Conservation (phyloP, 2,113 vertebrate genomes). For the Sinocyclocheilus anophthalmus region DNA sequence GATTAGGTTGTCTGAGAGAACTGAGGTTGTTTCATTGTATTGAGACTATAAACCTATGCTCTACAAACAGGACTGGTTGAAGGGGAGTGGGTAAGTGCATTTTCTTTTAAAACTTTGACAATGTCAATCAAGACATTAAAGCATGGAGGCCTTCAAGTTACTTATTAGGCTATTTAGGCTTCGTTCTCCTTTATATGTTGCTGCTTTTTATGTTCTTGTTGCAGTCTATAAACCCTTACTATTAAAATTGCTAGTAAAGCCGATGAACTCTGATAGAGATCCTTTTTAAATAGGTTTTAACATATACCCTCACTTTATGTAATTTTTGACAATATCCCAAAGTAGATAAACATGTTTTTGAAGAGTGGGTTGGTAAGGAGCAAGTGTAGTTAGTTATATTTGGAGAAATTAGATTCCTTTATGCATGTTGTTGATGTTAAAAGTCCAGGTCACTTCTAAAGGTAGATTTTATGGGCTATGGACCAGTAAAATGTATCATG, state of each 20-base stretch:
- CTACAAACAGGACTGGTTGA: too few relatives aligned
- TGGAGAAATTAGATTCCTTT: too few relatives aligned
- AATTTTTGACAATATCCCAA: background rate
- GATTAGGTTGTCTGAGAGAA: background rate
- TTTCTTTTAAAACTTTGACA: background rate
- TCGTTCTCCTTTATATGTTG: background rate
- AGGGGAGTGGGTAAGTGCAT: background rate
- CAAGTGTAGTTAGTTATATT: too few relatives aligned
- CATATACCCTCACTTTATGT: background rate
- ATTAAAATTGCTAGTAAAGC: background rate
- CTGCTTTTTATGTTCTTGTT: background rate
- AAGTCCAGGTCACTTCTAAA: too few relatives aligned
- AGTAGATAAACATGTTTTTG: background rate
- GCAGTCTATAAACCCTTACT: conserved; percentile 1
- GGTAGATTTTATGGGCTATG: too few relatives aligned
- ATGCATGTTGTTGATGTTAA: too few relatives aligned
- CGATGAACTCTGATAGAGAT: background rate
- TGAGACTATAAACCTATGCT: background rate
- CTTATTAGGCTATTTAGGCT: background rate
- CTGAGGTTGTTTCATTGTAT: too few relatives aligned
- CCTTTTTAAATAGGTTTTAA: background rate
- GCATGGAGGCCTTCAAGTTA: background rate
- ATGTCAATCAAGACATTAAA: background rate
- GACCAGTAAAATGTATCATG: too few relatives aligned
- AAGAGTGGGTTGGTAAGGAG: too few relatives aligned